Conservation (phyloP, 1,140 invertebrate genomes). For the Magallana ariakensis region DNA sequence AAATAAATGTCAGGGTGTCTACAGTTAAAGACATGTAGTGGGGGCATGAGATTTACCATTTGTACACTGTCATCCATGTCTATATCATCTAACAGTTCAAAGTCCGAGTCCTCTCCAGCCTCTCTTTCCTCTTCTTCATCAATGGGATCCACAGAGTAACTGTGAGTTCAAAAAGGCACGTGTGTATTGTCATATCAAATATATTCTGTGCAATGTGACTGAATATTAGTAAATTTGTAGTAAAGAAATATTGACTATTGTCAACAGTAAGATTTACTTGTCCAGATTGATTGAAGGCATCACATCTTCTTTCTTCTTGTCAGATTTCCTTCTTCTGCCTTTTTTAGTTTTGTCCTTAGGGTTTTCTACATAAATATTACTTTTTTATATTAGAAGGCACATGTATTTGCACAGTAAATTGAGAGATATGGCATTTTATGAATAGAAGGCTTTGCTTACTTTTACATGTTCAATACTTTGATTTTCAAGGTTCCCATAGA, state of each 20-base stretch:
- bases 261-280: constrained; percentile 77
- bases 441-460: too few species aligned
- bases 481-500: too few species aligned
- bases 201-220: neutral
- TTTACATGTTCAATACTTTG: too few species aligned
- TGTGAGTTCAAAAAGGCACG: constrained; percentile 56
- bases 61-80: constrained; percentile 52
- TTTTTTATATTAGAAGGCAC: too few species aligned
- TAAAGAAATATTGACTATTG: neutral
- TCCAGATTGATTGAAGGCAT: constrained; percentile 81
- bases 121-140: constrained; percentile 82
- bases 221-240: too few species aligned
- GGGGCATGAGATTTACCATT: neutral
- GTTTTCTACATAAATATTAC: neutral
- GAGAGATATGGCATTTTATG: too few species aligned
- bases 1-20: too few species aligned
- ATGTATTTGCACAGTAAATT: too few species aligned
- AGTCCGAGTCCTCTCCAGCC: constrained; percentile 78
- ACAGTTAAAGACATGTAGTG: too few species aligned
- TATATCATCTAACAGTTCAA: constrained; percentile 76
- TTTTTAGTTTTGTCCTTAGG: constrained; percentile 19
- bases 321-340: constrained; percentile 55
- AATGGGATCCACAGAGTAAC: constrained; percentile 82
- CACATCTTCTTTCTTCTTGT: constrained; percentile 58
- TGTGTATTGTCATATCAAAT: constrained; percentile 27